A percentile compares a stretch with the other conserved stretches of the same genome.
These are phyloP conservation scores for Polyodon spathula DNA, from an alignment of 2,113 vertebrate species.

Conservation along the genomic window DNA sequence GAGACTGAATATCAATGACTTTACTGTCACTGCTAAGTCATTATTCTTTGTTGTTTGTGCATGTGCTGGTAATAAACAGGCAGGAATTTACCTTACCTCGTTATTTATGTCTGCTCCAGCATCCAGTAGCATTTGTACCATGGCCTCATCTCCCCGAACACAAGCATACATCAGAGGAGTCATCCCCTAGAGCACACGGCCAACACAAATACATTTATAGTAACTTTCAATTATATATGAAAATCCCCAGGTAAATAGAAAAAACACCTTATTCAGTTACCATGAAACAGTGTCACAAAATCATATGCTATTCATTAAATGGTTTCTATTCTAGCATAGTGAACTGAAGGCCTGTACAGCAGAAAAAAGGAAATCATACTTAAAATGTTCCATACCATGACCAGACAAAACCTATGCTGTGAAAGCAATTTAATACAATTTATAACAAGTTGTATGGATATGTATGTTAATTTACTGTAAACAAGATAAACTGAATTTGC, in stretches of 20 bases:
- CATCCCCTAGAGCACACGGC: constrained; percentile 71
- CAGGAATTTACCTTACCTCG: constrained; percentile 67
- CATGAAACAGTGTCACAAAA: too few species aligned
- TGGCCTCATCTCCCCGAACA: constrained; percentile 92
- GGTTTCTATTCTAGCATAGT: too few species aligned
- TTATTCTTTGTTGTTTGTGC: neutral
- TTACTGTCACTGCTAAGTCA: neutral
- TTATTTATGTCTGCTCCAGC: constrained; percentile 94
- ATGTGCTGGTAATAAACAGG: too few species aligned
- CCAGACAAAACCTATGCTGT: too few species aligned
- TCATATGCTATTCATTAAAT: too few species aligned
- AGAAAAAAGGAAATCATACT: too few species aligned
- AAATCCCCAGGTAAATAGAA: neutral
- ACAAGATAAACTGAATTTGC: too few species aligned
- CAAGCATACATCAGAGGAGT: constrained; percentile 97
- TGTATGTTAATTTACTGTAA: too few species aligned
- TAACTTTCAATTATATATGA: neutral
- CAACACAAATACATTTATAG: constrained; percentile 6
- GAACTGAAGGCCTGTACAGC: too few species aligned
- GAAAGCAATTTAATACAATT: too few species aligned
- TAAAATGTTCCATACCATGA: too few species aligned
- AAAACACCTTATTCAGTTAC: neutral
- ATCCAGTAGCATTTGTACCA: constrained; percentile 98
- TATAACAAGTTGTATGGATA: too few species aligned
- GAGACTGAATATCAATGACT: neutral